These are phyloP conservation scores for Yponomeuta malinellus DNA, from an alignment of 2,888 invertebrate genomes.

Conservation along the genomic window DNA sequence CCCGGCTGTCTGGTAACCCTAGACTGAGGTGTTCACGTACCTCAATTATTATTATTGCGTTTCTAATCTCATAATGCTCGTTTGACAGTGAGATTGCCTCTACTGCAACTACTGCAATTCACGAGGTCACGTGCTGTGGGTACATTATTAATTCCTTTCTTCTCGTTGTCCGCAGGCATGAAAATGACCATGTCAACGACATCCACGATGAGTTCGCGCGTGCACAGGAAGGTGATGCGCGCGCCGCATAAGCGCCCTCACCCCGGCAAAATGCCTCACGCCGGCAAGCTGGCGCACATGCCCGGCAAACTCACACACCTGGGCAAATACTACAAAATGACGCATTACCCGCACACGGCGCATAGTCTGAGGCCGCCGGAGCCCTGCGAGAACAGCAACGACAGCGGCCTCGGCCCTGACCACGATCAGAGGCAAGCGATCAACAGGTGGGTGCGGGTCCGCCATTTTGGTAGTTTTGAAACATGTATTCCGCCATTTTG, in stretches of 20 bases:
- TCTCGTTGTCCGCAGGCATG: slow-evolving; percentile 76
- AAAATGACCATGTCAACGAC: slow-evolving; percentile 85
- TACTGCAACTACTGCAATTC: no score
- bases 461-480: slow-evolving; percentile 1
- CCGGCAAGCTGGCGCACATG: slow-evolving; percentile 58
- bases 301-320: slow-evolving; percentile 42
- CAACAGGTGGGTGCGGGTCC: slow-evolving; percentile 61
- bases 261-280: slow-evolving; percentile 44
- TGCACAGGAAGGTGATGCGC: slow-evolving; percentile 80
- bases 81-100: no score
- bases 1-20: no score
- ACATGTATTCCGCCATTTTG: not conserved
- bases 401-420: slow-evolving; percentile 91
- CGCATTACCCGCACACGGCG: slow-evolving; percentile 58
- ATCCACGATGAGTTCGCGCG: slow-evolving; percentile 79
- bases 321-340: slow-evolving; percentile 60
- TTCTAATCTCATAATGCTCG: no score
- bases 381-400: slow-evolving; percentile 91
- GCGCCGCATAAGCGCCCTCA: slow-evolving; percentile 77
- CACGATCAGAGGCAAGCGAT: slow-evolving; percentile 78
- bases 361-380: slow-evolving; percentile 68
- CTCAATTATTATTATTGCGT: no score
- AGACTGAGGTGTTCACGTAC: no score
- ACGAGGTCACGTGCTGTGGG: no score
- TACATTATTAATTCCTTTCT: slow-evolving; percentile 19